Conservation (phyloP, 2,797 vertebrate species). For the Otolemur crassicaudatus region DNA sequence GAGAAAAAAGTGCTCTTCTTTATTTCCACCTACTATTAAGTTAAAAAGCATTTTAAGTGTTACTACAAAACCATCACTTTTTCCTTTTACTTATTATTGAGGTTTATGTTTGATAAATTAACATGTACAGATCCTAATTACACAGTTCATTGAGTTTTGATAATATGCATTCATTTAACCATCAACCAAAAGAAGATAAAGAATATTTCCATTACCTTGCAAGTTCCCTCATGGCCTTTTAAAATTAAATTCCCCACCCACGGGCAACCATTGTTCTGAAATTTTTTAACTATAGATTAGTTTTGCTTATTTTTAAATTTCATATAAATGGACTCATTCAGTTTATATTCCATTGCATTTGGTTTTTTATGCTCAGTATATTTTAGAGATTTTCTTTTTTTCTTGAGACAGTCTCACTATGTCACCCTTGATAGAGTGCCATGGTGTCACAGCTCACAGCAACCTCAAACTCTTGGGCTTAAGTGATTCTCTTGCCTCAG, state of each 20-base stretch:
- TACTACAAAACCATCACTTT: neutral
- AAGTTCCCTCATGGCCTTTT: neutral
- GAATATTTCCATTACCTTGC: neutral
- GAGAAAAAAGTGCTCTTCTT: neutral
- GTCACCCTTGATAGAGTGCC: too few species aligned
- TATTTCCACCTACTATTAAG: neutral
- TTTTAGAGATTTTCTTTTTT: neutral
- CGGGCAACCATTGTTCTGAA: neutral
- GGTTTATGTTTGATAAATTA: constrained; percentile 1
- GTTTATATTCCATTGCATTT: neutral
- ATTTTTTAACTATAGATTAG: neutral
- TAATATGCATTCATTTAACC: constrained; percentile 21
- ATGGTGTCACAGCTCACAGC: too few species aligned
- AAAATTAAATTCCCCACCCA: neutral
- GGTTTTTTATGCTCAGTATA: neutral
- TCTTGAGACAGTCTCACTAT: too few species aligned
- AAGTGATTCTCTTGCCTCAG: too few species aligned
- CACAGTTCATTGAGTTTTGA: constrained; percentile 18
- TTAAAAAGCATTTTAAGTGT: neutral
- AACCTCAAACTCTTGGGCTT: too few species aligned
- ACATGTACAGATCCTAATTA: constrained; percentile 2
- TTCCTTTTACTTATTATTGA: constrained; percentile 11
- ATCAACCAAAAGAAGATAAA: constrained; percentile 41
- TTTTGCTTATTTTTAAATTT: constrained; percentile 14
- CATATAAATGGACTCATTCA: neutral